Conservation (phyloP, 2,888 invertebrate species). For the Siphlonurus alternatus region DNA sequence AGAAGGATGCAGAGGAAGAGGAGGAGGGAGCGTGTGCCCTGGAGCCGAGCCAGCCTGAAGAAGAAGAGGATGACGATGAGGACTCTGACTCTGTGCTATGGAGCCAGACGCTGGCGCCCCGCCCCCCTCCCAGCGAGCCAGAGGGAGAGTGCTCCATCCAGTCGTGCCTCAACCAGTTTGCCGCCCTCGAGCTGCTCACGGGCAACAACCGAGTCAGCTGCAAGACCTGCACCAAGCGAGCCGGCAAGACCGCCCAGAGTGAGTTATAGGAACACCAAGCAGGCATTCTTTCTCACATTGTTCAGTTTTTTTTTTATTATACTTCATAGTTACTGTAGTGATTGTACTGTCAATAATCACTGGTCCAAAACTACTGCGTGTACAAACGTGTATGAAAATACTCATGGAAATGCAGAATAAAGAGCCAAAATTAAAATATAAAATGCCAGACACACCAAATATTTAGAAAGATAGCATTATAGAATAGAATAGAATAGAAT, state of each 20-base stretch:
- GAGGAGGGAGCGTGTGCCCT: not conserved
- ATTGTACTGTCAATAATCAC: no score
- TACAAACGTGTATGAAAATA: no score
- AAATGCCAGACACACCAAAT: no score
- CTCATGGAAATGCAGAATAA: no score
- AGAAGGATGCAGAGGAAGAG: not conserved
- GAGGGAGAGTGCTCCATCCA: constrained; percentile 62
- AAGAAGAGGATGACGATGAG: not conserved
- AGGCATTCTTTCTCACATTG: no score
- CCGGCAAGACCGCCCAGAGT: constrained; percentile 4
- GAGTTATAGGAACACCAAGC: not conserved
- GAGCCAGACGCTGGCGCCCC: constrained; percentile 39
- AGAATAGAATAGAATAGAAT: no score
- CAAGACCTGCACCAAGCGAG: constrained; percentile 67
- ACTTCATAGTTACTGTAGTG: no score
- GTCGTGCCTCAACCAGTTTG: constrained; percentile 85
- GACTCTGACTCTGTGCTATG: constrained; percentile 16
- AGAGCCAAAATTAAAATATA: no score
- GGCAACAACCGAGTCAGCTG: constrained; percentile 90
- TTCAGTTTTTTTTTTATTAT: no score
- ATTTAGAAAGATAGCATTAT: no score
- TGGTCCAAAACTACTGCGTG: not conserved
- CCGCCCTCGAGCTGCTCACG: constrained; percentile 73
- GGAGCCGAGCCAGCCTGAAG: not conserved
- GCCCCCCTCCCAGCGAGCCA: constrained; percentile 49